Evolutionary conservation across 1,140 invertebrate species (phyloP).

Genomic region (Notospermus geniculatus): DNA sequence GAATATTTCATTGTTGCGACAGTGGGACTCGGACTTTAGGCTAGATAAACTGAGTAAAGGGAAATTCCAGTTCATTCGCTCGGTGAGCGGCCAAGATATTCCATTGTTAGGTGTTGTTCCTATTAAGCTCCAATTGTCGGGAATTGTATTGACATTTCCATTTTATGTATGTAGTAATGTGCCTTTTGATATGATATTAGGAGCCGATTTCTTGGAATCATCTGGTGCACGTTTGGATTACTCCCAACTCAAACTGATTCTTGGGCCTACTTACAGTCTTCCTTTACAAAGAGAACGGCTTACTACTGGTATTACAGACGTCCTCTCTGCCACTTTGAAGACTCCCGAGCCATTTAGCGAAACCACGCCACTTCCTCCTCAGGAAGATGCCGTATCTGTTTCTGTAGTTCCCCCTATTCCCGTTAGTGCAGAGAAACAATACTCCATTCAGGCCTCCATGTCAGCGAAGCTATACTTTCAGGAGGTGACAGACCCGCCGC

Average conservation of each 20-base stretch:
- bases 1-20: too few species aligned
- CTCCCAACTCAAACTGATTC: not conserved
- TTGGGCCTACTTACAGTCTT: not conserved
- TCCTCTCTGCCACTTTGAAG: not conserved
- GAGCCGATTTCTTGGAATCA: not conserved
- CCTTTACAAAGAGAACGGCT: not conserved
- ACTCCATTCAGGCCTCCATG: too few species aligned
- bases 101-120: not conserved
- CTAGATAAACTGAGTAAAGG: not conserved
- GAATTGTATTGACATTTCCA: not conserved
- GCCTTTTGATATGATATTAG: slow-evolving; percentile 4
- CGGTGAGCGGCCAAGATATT: not conserved
- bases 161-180: not conserved
- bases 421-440: too few species aligned
- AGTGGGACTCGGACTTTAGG: not conserved
- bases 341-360: too few species aligned
- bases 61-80: not conserved
- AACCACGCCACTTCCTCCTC: too few species aligned
- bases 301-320: not conserved
- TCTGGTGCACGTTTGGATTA: slow-evolving; percentile 5
- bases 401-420: too few species aligned
- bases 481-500: too few species aligned
- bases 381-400: too few species aligned
- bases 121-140: not conserved
- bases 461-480: too few species aligned